Evolutionary conservation across 2,888 invertebrate species (phyloP).

Genomic region (Pristionchus arcanus): DNA sequence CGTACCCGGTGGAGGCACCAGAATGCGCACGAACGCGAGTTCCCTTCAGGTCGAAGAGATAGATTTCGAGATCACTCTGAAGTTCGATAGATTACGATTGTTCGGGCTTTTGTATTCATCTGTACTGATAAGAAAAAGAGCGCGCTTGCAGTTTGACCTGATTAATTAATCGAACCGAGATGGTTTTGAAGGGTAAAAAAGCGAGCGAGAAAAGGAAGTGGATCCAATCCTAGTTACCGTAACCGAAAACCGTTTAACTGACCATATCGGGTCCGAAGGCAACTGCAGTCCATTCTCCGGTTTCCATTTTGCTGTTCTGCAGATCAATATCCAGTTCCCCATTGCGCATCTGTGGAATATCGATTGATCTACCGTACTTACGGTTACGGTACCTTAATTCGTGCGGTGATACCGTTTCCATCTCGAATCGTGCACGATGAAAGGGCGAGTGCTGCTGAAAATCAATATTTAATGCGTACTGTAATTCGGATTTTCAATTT

Average conservation of each 20-base stretch:
- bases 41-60: constrained; percentile 37
- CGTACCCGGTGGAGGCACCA: constrained; percentile 46
- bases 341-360: constrained; percentile 38
- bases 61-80: constrained; percentile 53
- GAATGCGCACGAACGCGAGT: background rate
- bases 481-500: background rate
- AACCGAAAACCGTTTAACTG: background rate
- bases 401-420: constrained; percentile 43
- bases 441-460: constrained; percentile 8
- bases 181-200: background rate
- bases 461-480: background rate
- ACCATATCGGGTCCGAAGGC: constrained; percentile 54
- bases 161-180: background rate
- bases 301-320: constrained; percentile 31
- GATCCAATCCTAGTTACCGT: background rate
- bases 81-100: background rate
- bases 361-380: background rate
- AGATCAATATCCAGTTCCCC: constrained; percentile 53
- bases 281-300: constrained; percentile 38
- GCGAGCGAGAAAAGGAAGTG: background rate
- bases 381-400: constrained; percentile 38
- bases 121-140: background rate
- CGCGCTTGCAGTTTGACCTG: constrained; percentile 1
- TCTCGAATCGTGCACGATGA: constrained; percentile 41
- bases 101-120: background rate